Base-by-base conservation (phyloP, 2,888 invertebrate genomes). In the Branchipolynoe longqiensis region DNA sequence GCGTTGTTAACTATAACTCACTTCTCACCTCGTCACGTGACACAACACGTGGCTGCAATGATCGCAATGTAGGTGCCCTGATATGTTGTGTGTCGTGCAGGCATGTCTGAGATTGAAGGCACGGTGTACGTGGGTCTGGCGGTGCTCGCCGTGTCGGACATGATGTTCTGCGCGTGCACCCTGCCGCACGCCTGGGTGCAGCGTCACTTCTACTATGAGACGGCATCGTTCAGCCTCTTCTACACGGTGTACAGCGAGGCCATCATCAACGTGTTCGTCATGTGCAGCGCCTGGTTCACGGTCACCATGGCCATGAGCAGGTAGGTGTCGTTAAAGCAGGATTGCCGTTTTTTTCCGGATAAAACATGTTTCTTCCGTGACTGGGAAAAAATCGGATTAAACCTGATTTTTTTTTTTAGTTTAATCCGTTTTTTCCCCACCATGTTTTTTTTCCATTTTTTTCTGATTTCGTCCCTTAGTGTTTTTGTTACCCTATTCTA, bases 241-340 rank as follows among this genome's bases (percentile, higher is more conserved):
- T 78, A 78, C 54, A 41, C 48, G 12, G 2, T 78, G 3, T 78
- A 78, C 48, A 78, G 41, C 33, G 78, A 48, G 31, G 25, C 48
- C 18, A 31, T 78, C 54, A 78, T 78, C 78, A 78, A 78, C 78
- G 48, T 78, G 0, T 78, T 78, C 78, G 54, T 78, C 78, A 78
- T 78, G 78, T 78, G 78, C 41, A 78, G 78, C 28, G 41, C 48
- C 48, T 78, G 78, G 78, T 54, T 78, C 8, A 78, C 78, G 1
- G 78, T 78, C 48, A 78, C 54, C 48, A 78, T 78, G 78, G 78
- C 78, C 41, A 78, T 25, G 41, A 78, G 78, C 48, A 78, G 78
- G 78, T 69, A 38, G 3, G 25, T 12, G 8, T 48, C 8, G 8
- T 48, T 18, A 12, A 8, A 48, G 48, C 18, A 12, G 18, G 8